Conservation (phyloP, 2,113 vertebrate genomes). For the Chionomys nivalis region DNA sequence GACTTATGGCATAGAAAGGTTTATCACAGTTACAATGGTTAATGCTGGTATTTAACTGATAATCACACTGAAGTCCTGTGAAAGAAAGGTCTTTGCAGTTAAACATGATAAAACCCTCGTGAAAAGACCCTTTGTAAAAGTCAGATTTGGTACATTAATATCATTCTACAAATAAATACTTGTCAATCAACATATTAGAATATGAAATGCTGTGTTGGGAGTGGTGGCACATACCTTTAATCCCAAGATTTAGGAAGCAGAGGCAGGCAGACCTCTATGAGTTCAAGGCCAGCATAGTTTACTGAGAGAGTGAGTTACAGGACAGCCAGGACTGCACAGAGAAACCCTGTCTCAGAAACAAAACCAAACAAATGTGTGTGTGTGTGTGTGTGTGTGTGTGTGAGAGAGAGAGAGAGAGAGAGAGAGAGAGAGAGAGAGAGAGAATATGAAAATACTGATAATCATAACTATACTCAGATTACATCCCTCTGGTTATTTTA, state of each 20-base stretch:
- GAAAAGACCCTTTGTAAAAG: neutral
- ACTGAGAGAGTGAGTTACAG: no score
- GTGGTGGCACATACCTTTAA: neutral
- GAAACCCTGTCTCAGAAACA: neutral
- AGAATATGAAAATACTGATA: neutral
- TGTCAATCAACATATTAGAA: neutral
- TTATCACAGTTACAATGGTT: neutral
- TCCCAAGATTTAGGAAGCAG: neutral
- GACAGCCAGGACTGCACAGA: neutral
- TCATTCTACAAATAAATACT: neutral
- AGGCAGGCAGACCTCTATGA: neutral
- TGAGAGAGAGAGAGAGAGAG: no score
- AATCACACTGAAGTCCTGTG: slow-evolving; percentile 7
- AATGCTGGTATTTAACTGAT: neutral
- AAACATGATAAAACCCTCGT: neutral
- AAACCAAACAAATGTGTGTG: no score
- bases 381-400: no score
- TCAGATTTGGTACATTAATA: neutral
- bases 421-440: neutral
- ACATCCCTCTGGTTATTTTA: neutral
- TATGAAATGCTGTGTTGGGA: neutral
- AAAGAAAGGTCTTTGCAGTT: neutral
- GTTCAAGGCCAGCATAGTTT: neutral
- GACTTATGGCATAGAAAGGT: neutral
- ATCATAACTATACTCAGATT: neutral